Evolutionary conservation across 2,113 vertebrate genomes (phyloP).

Genomic region (Lonchura striata): DNA sequence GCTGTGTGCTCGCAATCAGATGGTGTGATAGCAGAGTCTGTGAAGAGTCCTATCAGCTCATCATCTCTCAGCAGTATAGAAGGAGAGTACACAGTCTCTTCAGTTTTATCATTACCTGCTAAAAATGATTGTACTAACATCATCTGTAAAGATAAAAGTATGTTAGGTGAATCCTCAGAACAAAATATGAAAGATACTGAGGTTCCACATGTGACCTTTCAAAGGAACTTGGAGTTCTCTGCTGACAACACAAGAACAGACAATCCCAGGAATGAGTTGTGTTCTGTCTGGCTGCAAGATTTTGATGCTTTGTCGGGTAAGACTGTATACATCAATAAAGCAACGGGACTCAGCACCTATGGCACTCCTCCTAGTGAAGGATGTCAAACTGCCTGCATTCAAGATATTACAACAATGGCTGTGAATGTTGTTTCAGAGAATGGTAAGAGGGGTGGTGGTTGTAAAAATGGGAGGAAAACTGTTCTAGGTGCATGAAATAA

Average conservation of each 20-base stretch:
- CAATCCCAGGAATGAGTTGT: background rate
- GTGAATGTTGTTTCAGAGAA: conserved; percentile 82
- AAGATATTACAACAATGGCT: conserved; percentile 87
- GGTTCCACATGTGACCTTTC: background rate
- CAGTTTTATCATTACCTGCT: background rate
- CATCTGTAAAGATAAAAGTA: background rate
- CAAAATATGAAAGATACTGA: background rate
- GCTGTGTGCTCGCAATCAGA: background rate
- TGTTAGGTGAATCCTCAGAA: background rate
- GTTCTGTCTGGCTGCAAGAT: conserved; percentile 81
- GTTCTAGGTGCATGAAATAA: background rate
- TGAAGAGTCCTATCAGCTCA: background rate
- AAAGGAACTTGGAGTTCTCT: background rate
- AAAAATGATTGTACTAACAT: background rate
- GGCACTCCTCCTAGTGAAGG: conserved; percentile 65
- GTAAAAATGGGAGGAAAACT: background rate
- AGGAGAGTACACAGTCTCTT: background rate
- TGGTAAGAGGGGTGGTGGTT: conserved; percentile 75
- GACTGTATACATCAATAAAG: conserved; percentile 85
- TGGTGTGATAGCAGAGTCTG: background rate
- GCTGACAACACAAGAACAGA: background rate
- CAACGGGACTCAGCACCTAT: conserved; percentile 90
- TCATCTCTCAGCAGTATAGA: background rate
- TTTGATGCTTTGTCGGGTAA: conserved; percentile 82
- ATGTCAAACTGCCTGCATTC: conserved; percentile 74